Percentiles rank a stretch among this genome's conserved stretches.
Conservation (phyloP, 2,113 vertebrate genomes). For the Thunnus maccoyii region DNA sequence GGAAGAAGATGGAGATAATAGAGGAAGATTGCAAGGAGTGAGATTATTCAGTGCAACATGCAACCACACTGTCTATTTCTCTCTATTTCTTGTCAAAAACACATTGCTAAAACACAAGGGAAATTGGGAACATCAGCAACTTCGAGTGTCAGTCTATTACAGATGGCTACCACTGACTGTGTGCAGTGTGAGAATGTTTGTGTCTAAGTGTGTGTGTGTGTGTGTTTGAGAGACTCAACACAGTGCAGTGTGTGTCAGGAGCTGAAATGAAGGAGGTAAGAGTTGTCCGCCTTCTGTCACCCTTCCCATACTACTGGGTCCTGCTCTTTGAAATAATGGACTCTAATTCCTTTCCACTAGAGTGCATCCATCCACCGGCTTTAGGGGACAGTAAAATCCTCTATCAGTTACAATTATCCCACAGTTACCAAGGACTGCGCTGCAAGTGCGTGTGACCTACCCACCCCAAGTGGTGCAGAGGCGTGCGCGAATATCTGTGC, state of each 20-base stretch:
- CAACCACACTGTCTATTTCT: conserved; percentile 6
- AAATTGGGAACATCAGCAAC: conserved; percentile 44
- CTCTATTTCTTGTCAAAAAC: conserved; percentile 31
- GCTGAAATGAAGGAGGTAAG: conserved; percentile 37
- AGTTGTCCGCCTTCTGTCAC: conserved; percentile 30
- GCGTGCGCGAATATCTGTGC: conserved; percentile 23
- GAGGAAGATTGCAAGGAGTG: conserved; percentile 2
- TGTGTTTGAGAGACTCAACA: not conserved
- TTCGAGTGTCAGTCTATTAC: conserved; percentile 11
- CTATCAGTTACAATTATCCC: conserved; percentile 79
- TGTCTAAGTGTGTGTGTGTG: not conserved
- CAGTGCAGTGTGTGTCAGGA: not conserved
- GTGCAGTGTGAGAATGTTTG: conserved; percentile 14
- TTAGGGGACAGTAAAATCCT: conserved; percentile 73
- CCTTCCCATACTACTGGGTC: conserved; percentile 41
- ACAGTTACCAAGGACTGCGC: conserved; percentile 46
- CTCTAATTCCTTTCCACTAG: conserved; percentile 79
- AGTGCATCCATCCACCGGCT: conserved; percentile 78
- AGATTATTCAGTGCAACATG: conserved; percentile 9
- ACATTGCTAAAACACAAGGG: conserved; percentile 12
- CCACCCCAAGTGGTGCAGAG: conserved; percentile 38
- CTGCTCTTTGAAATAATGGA: conserved; percentile 74
- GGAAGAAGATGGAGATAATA: conserved; percentile 18
- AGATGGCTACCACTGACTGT: conserved; percentile 13
- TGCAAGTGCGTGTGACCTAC: conserved; percentile 56